These are phyloP conservation scores for Pecten maximus DNA, from an alignment of 2,888 invertebrate species.

Conservation along the genomic window DNA sequence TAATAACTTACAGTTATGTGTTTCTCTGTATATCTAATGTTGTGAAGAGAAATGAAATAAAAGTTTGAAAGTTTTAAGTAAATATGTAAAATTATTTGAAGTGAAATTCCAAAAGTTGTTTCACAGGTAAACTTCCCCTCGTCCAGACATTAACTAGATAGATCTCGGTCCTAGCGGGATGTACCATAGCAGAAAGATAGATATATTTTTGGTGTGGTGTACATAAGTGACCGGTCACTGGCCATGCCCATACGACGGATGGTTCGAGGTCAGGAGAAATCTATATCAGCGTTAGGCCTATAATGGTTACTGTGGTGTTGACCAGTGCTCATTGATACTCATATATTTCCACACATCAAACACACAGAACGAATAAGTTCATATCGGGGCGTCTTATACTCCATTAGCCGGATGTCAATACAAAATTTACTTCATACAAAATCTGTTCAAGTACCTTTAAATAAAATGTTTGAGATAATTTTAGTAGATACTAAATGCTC, in stretches of 20 bases:
- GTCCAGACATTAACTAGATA: too few relatives aligned
- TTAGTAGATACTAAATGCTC: neutral
- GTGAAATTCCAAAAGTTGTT: neutral
- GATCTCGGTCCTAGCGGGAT: too few relatives aligned
- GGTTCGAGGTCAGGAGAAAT: neutral
- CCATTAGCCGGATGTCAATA: constrained; percentile 3
- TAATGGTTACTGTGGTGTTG: neutral
- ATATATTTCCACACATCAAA: neutral
- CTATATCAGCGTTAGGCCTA: neutral
- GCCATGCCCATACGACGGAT: neutral
- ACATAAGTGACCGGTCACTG: neutral
- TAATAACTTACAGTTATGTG: too few relatives aligned
- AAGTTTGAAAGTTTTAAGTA: too few relatives aligned
- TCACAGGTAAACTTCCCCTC: neutral
- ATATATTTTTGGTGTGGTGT: too few relatives aligned
- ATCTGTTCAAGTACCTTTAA: neutral
- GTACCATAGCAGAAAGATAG: too few relatives aligned
- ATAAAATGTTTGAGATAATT: constrained; percentile 12
- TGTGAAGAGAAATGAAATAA: too few relatives aligned
- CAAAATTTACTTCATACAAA: neutral
- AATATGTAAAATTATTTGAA: neutral
- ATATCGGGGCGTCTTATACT: neutral
- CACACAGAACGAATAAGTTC: neutral
- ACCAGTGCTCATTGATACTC: neutral
- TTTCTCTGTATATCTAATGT: too few relatives aligned